A percentile compares a stretch with the other conserved stretches of the same genome.
phyloP scores from a whole-genome alignment of 2,888 invertebrate genomes.

The Lampropteryx suffumata region DNA sequence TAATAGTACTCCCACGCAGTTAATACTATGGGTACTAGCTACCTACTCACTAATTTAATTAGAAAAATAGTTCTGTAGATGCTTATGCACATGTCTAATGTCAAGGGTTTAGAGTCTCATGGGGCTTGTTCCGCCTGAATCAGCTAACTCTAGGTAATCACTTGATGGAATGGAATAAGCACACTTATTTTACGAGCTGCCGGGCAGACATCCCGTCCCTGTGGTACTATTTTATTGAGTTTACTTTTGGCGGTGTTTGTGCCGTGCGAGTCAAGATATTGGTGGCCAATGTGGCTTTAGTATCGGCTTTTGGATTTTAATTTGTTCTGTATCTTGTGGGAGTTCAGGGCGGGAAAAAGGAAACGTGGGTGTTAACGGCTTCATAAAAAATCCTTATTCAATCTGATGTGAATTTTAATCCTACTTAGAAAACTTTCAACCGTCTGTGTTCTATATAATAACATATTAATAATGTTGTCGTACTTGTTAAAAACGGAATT shows the following conservation, averaged over 20 bases:
- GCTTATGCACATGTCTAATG: no score
- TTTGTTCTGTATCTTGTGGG: conserved; percentile 52
- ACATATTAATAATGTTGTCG: no score
- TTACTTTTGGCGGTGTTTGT: conserved; percentile 20
- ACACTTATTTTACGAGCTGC: conserved; percentile 1
- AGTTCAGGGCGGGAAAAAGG: conserved; percentile 39
- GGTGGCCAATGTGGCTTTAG: conserved; percentile 18
- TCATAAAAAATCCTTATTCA: conserved; percentile 41
- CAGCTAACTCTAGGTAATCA: conserved; percentile 15
- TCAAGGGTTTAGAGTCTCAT: no score
- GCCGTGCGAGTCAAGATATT: conserved; percentile 20
- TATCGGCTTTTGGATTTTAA: conserved; percentile 42
- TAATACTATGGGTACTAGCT: no score
- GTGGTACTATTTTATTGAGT: conserved; percentile 5
- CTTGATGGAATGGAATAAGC: background rate
- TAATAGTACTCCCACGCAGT: no score
- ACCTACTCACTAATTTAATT: no score
- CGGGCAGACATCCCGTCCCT: background rate
- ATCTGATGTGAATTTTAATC: conserved; percentile 43
- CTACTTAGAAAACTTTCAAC: conserved; percentile 24
- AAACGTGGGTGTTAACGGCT: conserved; percentile 53
- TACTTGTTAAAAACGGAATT: background rate
- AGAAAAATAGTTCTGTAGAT: no score
- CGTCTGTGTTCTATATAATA: no score
- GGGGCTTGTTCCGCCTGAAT: conserved; percentile 8